Evolutionary conservation across 2,797 vertebrate species (phyloP).

Genomic region (Phylloscopus collybita): DNA sequence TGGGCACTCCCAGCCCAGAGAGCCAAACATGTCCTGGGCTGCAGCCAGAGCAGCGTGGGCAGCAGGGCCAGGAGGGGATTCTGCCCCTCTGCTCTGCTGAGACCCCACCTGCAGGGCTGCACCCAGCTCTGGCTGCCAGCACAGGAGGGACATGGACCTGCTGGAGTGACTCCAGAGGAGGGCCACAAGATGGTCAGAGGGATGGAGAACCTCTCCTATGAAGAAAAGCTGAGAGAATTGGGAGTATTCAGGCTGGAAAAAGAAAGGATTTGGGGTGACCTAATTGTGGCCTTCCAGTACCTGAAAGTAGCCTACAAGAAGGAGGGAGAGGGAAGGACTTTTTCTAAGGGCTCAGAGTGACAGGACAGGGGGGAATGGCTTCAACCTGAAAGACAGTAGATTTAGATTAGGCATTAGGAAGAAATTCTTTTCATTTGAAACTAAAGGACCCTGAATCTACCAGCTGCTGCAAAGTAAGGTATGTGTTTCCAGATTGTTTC

Average conservation of each 20-base stretch:
- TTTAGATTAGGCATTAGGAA: not conserved
- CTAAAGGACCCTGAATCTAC: not conserved
- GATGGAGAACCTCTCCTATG: fast-evolving
- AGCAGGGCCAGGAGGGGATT: too few relatives aligned
- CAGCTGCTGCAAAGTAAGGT: not conserved
- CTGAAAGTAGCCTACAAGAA: not conserved
- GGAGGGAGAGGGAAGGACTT: not conserved
- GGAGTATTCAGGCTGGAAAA: not conserved
- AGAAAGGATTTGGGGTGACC: not conserved
- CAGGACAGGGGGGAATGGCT: not conserved
- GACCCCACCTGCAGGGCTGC: not conserved
- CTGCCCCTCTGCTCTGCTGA: too few relatives aligned
- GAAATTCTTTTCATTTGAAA: not conserved
- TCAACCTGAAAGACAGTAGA: not conserved
- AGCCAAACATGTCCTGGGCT: not conserved
- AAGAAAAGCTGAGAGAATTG: not conserved
- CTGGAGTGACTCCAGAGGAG: not conserved
- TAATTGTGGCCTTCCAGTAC: not conserved
- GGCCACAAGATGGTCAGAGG: not conserved
- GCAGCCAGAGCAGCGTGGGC: too few relatives aligned
- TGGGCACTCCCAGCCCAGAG: not conserved
- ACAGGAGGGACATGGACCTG: not conserved
- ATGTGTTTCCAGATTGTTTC: not conserved
- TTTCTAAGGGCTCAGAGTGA: not conserved
- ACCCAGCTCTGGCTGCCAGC: not conserved